Base-by-base conservation (phyloP, 1,140 invertebrate genomes). In the Ditylenchus dipsaci region DNA sequence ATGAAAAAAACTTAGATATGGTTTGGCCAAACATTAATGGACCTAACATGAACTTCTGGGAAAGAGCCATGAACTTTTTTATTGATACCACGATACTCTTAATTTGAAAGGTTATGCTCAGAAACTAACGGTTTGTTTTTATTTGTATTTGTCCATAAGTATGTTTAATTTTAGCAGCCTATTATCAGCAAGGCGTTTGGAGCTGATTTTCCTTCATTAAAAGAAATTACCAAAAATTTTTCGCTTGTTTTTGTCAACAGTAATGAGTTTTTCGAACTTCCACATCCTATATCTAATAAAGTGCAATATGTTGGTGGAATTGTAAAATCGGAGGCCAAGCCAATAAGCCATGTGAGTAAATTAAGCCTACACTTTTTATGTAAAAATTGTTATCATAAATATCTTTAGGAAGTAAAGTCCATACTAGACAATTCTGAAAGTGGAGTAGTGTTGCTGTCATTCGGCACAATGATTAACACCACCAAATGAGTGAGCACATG, bases 251-350 rank as follows among this genome's bases (percentile, higher is more conserved):
- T 77, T 42, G 33, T 73, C 9, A 77, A 77, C 33, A 27, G 63
- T 5, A 78, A 77, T 26, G 53, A 66, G 30, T 65, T 68, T 42
- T 45, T 77, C 21, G 76, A 78, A n/a, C 43, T 76, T 1, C 63
- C 76, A 13, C 53, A 73, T 3, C 76, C 76, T 43, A 74, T 70
- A 13, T 61, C 61, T 43, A 66, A 72, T 33, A 77, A 77, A 63
- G 33, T 76, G 42, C 30, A 76, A 53, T 72, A 77, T 49, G 69
- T 77, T 69, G 76, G 76, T 19, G 77, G 77, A 15, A 69, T 76
- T 68, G 56, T 57, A 13, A 59, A 43, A 15, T 43, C 33, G 29
- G 11, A 33, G 42, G 29, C n/a, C 21, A 59, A 43, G 26, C n/a
- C 26, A 30, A 15, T 27, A 27, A 33, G 29, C 19, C n/a, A 8